Evolutionary conservation across 2,113 vertebrate species (phyloP).

Genomic region (Cygnus atratus): DNA sequence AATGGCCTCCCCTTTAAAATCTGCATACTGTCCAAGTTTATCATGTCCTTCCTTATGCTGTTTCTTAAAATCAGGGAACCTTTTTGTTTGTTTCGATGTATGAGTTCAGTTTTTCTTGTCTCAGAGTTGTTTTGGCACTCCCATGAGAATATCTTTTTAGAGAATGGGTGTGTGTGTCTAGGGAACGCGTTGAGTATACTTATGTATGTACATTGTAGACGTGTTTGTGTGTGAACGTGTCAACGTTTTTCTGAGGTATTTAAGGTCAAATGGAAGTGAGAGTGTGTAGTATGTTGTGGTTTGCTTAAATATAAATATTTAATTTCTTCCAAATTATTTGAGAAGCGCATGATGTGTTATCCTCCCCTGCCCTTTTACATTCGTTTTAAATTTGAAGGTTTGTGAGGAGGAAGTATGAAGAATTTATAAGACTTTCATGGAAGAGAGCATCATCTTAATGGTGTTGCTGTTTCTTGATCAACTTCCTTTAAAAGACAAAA

Average conservation of each 20-base stretch:
- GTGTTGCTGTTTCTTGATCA: not conserved
- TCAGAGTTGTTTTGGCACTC: not conserved
- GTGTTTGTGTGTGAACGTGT: not conserved
- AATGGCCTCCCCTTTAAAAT: not conserved
- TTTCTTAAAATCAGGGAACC: not conserved
- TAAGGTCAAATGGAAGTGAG: not conserved
- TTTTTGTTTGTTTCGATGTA: not conserved
- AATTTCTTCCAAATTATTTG: not conserved
- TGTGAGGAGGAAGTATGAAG: not conserved
- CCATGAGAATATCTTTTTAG: not conserved
- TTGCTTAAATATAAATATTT: slow-evolving; percentile 2
- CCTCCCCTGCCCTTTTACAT: not conserved
- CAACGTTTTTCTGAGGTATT: not conserved
- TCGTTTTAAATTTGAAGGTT: not conserved
- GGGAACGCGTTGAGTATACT: not conserved
- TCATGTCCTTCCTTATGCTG: not conserved
- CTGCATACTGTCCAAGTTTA: not conserved
- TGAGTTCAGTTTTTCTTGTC: not conserved
- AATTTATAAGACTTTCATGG: not conserved
- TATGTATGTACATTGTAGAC: not conserved
- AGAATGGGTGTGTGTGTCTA: not conserved
- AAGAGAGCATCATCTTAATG: not conserved
- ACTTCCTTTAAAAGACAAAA: not conserved
- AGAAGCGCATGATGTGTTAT: not conserved
- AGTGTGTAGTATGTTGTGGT: not conserved